Evolutionary conservation across 2,797 vertebrate genomes (phyloP).

Genomic region (Oreochromis mossambicus): DNA sequence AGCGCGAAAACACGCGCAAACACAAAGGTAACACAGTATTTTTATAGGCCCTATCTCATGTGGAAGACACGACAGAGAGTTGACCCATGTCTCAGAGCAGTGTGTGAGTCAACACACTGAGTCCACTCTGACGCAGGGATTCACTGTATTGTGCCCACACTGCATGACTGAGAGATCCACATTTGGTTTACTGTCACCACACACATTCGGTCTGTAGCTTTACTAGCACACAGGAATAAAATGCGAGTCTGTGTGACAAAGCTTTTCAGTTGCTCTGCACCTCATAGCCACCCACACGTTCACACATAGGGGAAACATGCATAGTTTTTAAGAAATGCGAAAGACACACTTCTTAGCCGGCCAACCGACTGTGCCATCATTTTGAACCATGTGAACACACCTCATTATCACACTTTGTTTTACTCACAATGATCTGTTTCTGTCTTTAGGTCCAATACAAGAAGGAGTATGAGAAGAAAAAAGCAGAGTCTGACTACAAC

Average conservation of each 20-base stretch:
- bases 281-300: constrained; percentile 4
- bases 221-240: neutral
- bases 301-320: constrained; percentile 5
- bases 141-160: constrained; percentile 1
- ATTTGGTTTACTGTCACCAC: neutral
- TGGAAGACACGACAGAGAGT: constrained; percentile 33
- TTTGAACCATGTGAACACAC: neutral
- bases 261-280: neutral
- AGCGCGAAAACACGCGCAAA: neutral
- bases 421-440: constrained; percentile 5
- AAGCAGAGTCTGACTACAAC: constrained; percentile 87
- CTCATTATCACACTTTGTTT: neutral
- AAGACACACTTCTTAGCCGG: neutral
- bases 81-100: constrained; percentile 37
- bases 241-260: neutral
- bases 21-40: constrained; percentile 7
- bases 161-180: neutral
- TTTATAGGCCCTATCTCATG: constrained; percentile 51
- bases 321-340: neutral
- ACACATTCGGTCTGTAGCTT: neutral
- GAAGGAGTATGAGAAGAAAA: constrained; percentile 90
- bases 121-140: constrained; percentile 32
- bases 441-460: constrained; percentile 88
- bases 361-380: neutral
- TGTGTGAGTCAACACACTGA: constrained; percentile 50